phyloP scores from a whole-genome alignment of 2,888 invertebrate species.

The Drosophila cracens region DNA sequence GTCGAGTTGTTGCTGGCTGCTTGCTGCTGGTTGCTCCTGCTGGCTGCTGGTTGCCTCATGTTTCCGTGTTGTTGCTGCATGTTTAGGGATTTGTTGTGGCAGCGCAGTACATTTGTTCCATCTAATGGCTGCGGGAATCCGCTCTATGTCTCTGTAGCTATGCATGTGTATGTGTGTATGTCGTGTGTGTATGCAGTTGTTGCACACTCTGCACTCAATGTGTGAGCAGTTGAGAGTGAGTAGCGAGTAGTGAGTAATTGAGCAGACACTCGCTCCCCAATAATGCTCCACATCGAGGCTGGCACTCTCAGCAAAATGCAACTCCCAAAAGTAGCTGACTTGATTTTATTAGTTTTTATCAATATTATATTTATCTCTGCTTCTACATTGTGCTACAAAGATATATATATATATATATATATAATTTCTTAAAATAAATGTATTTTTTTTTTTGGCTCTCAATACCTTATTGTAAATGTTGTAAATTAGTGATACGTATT shows the following conservation, averaged over 20 bases:
- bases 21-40: conserved; percentile 6
- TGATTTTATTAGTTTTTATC: neutral
- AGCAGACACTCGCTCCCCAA: neutral
- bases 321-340: neutral
- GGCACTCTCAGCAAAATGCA: neutral
- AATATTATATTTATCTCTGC: neutral
- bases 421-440: too few species aligned
- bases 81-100: conserved; percentile 79
- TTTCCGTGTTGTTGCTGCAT: conserved; percentile 66
- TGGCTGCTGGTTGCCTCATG: conserved; percentile 16
- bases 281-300: neutral
- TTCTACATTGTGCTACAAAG: too few species aligned
- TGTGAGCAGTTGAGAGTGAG: conserved; percentile 1
- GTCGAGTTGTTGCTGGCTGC: conserved; percentile 50
- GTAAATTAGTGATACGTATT: too few species aligned
- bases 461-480: neutral
- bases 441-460: neutral
- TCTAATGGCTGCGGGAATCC: conserved; percentile 60
- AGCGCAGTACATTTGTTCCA: conserved; percentile 74
- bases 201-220: conserved; percentile 2
- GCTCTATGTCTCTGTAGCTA: conserved; percentile 11
- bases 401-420: too few species aligned
- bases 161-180: conserved; percentile 10
- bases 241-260: neutral
- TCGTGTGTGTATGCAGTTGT: neutral